Conservation (phyloP, 2,113 vertebrate species). For the Cyanistes caeruleus region DNA sequence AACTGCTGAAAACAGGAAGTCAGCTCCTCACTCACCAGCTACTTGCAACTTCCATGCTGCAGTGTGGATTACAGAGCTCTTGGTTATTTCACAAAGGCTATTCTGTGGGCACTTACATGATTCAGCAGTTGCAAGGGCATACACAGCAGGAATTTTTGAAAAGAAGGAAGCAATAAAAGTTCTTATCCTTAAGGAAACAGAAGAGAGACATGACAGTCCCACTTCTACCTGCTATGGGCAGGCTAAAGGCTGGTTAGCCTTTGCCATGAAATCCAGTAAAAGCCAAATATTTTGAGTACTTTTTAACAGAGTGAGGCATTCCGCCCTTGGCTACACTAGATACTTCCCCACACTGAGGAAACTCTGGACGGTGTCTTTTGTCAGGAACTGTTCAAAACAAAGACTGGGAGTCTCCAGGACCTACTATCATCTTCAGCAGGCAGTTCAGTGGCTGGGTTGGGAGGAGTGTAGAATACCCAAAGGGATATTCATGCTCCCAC, state of each 20-base stretch:
- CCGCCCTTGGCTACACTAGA: not conserved
- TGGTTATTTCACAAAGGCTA: not conserved
- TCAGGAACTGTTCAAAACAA: not conserved
- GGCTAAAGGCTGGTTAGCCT: not conserved
- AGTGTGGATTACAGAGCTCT: not conserved
- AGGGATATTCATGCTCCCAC: not conserved
- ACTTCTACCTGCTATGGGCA: not conserved
- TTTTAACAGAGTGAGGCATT: not conserved
- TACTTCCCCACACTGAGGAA: not conserved
- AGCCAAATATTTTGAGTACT: not conserved
- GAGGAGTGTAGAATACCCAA: not conserved
- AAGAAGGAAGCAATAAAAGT: not conserved
- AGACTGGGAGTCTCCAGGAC: not conserved
- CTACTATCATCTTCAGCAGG: not conserved
- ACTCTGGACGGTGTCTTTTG: not conserved
- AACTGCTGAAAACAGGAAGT: not conserved
- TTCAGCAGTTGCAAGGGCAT: not conserved
- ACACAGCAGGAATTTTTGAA: not conserved
- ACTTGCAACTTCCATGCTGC: not conserved
- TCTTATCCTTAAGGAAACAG: not conserved
- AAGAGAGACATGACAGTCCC: not conserved
- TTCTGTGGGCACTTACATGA: not conserved
- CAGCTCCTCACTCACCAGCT: not conserved
- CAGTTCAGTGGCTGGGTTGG: not conserved
- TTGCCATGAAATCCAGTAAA: not conserved